Evolutionary conservation across 2,113 vertebrate species (phyloP), one percentile per base, ranked within the genome.

Genomic region (Scomber scombrus): DNA sequence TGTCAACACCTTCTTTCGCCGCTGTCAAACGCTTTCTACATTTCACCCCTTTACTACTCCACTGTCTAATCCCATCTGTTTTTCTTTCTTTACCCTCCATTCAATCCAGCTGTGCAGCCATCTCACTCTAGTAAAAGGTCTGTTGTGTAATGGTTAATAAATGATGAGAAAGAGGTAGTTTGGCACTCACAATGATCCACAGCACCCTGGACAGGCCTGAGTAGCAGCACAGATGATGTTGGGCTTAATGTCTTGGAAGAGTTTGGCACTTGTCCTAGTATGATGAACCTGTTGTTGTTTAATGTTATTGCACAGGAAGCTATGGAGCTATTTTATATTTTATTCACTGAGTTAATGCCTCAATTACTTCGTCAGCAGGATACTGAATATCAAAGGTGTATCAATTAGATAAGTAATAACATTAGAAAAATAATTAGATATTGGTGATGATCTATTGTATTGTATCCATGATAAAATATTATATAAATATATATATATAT

Each of bases 81-180:
- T 75, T 43, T 31, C 26, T 73, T 55, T 43, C 12, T 19, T 3
- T 46, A 5, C n/a, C 75, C 18, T 49, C 55, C 75, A 21, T 82
- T 68, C 76, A 65, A 84, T 86, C 21, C 64, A 56, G 29, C 21
- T 60, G 56, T 18, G 21, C 80, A 75, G 75, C 70, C 8, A 11
- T 80, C 51, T 76, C 46, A 47, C 45, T 81, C 80, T 62, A 58
- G 82, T 88, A 78, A 92, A 86, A 87, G 79, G 77, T 82, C 85
- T 77, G 61, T 68, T 89, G 87, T 91, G 88, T 87, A 75, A 84
- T 68, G 56, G 47, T 90, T 81, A 86, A 89, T 89, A 89, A 91
- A 89, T 85, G 86, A 88, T 86, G 87, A 87, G 73, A 56, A 16
- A 29, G 66, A 74, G 54, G 65, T 52, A 51, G 63, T 80, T 58